Conservation (phyloP, 1,140 invertebrate genomes). For the Bombus ignitus region DNA sequence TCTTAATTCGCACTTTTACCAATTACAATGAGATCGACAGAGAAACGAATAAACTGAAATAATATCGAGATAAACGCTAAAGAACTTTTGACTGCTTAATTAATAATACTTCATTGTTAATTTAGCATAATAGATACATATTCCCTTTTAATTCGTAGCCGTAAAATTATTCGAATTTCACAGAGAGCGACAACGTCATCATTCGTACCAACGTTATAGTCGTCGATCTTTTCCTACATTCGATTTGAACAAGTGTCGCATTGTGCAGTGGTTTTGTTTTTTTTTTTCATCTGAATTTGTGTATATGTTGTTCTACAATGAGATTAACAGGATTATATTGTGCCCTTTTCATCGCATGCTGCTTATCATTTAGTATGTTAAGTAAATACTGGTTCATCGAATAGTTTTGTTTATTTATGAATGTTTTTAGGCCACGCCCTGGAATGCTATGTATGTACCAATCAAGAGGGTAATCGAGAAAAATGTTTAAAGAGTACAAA, state of each 20-base stretch:
- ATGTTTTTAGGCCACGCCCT: slow-evolving; percentile 85
- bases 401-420: background rate
- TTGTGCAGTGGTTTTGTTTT: background rate
- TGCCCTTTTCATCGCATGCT: slow-evolving; percentile 7
- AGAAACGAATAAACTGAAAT: background rate
- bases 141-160: background rate
- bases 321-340: slow-evolving; percentile 25
- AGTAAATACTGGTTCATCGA: background rate
- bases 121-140: background rate
- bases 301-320: background rate
- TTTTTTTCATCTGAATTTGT: background rate
- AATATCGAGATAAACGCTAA: background rate
- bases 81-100: background rate
- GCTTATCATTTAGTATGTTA: slow-evolving; percentile 46
- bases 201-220: slow-evolving; percentile 9
- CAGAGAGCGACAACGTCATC: background rate
- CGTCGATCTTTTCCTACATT: background rate
- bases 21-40: background rate
- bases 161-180: background rate
- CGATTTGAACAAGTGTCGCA: background rate
- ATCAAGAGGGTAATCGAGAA: slow-evolving; percentile 95
- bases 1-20: background rate
- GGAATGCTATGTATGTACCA: slow-evolving; percentile 97
- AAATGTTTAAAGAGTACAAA: slow-evolving; percentile 97
- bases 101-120: background rate